phyloP scores from a whole-genome alignment of 23 tunicate genomes.

The Diplosoma virens region DNA sequence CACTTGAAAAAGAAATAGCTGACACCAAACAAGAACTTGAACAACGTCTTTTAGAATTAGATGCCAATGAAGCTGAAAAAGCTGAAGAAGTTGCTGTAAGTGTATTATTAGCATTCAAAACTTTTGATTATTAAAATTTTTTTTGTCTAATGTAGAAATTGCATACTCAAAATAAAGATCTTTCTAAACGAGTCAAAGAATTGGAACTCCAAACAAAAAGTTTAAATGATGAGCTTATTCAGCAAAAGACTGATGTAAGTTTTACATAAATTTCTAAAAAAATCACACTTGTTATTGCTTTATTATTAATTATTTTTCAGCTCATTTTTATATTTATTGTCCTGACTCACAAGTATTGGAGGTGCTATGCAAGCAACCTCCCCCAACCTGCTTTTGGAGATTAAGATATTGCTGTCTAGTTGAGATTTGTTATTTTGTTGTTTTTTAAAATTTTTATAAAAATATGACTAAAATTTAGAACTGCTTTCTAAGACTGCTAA shows the following conservation, averaged over 20 bases:
- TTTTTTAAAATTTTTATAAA: no score
- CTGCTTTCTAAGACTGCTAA: no score
- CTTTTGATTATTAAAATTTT: background rate
- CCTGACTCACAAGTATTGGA: no score
- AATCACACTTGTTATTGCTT: no score
- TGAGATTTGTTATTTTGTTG: no score
- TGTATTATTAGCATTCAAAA: background rate
- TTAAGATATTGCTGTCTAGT: no score
- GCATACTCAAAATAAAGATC: constrained; percentile 15
- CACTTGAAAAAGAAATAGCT: constrained; percentile 12
- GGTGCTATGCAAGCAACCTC: no score
- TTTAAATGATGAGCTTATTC: background rate
- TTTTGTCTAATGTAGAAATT: constrained; percentile 9
- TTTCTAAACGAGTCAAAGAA: background rate
- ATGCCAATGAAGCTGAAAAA: constrained; percentile 27
- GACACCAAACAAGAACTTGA: constrained; percentile 61
- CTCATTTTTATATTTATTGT: no score
- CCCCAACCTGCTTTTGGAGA: no score
- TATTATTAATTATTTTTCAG: no score
- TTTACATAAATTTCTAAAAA: no score
- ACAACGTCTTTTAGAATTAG: constrained; percentile 54
- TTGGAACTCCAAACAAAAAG: background rate
- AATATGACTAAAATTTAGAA: no score
- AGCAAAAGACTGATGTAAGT: background rate
- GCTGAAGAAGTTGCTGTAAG: constrained; percentile 58